Percentiles rank a stretch among this genome's conserved stretches.
Conservation (phyloP, 2,888 invertebrate species). For the Apodemia mormo region DNA sequence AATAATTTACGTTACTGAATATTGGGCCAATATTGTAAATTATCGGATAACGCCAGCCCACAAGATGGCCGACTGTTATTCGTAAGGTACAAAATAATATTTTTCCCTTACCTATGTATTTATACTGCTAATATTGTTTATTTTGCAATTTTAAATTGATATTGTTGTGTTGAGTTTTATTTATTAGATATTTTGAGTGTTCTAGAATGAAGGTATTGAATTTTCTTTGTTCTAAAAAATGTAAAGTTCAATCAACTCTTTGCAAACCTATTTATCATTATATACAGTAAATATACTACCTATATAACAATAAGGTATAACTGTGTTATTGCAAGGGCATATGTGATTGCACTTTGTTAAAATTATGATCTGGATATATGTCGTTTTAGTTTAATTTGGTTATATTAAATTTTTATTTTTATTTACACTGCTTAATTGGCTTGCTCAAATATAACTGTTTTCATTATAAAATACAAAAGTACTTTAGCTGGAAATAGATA, state of each 20-base stretch:
- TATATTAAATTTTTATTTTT: background rate
- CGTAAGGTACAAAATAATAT: conserved; percentile 75
- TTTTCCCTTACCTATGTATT: conserved; percentile 41
- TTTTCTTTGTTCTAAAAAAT: conserved; percentile 14
- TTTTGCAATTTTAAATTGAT: conserved; percentile 25
- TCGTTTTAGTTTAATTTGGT: background rate
- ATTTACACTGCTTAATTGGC: background rate
- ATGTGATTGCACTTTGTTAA: conserved; percentile 15
- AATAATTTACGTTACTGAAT: conserved; percentile 51
- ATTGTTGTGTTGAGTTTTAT: conserved; percentile 28
- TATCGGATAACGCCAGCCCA: conserved; percentile 79
- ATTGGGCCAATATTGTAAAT: conserved; percentile 59
- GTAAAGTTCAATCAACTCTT: conserved; percentile 12
- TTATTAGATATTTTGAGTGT: conserved; percentile 19
- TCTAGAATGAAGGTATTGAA: conserved; percentile 20
- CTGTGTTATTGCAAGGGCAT: background rate
- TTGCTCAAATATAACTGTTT: no score
- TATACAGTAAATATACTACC: no score
- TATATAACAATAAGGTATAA: background rate
- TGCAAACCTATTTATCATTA: background rate
- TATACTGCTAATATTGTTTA: conserved; percentile 26
- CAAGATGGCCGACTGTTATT: conserved; percentile 82
- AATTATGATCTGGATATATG: background rate
- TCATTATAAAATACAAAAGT: no score
- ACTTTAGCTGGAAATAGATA: no score